Base-by-base conservation (phyloP, 2,113 vertebrate species). In the Lethenteron camtschaticum region DNA sequence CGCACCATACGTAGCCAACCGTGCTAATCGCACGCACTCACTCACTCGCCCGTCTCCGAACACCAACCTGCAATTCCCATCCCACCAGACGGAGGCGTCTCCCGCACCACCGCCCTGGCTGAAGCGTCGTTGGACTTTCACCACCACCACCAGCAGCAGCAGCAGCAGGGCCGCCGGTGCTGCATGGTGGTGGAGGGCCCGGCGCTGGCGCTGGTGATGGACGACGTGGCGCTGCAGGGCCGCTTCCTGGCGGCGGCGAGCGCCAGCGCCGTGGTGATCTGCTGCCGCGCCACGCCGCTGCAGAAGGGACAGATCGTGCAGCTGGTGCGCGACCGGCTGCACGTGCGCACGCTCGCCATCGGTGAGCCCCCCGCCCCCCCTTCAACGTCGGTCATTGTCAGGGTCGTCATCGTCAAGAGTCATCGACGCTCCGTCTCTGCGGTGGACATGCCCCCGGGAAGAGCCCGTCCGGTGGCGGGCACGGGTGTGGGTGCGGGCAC, bases 261-360 rank as follows among this genome's bases (percentile, higher is more conserved):
- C 71, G 75, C 73, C 70, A 92, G 88, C 75, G 82, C 77, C 13
- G 79, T 86, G 0, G 85, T 96, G 69, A 76, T 96, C 18, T 97
- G 94, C 78, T 97, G 94, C 71, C 79, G 87, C 18, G 81, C 78
- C 66, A 95, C 88, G 0, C 91, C 94, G 0, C 78, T 90, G 10
- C 91, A 96, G 76, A 97, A 97, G 78, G 86, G 86, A 73, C 74
- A 73, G 73, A 82, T 94, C 20, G 88, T 91, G 75, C 87, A 83
- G 75, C 77, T 91, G 2, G 72, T 89, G 56, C 80, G 81, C 18
- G 80, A 85, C 56, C 82, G 80, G 68, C 75, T 94, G 9, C 76
- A 77, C 69, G 86, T 79, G 74, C 87, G 89, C 87, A 88, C 88
- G 3, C 84, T 95, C 1, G 84, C 91, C 1, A 83, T 96, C 81